Evolutionary conservation across 2,888 invertebrate genomes (phyloP).

Genomic region (Sussaba pulchella): DNA sequence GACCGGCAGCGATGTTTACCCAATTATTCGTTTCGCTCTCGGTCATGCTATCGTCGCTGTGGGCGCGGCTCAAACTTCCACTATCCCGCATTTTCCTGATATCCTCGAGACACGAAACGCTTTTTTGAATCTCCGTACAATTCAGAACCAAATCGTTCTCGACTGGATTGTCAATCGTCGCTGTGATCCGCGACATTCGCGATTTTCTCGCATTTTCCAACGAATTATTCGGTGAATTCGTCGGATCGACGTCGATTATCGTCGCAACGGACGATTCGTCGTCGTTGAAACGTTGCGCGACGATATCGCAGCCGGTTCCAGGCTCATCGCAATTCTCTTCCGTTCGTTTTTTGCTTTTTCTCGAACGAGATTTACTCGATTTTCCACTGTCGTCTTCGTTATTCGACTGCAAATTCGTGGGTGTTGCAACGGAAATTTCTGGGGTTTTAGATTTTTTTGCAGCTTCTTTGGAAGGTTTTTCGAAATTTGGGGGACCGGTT

Average conservation of each 20-base stretch:
- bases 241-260: background rate
- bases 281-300: background rate
- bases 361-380: background rate
- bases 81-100: slow-evolving; percentile 69
- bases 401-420: background rate
- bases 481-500: background rate
- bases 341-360: background rate
- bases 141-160: slow-evolving; percentile 69
- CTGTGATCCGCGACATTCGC: background rate
- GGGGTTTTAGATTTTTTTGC: background rate
- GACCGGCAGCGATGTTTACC: slow-evolving; percentile 55
- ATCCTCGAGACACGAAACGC: slow-evolving; percentile 72
- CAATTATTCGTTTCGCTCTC: slow-evolving; percentile 67
- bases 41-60: slow-evolving; percentile 63
- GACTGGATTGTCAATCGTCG: background rate
- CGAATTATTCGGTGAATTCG: background rate
- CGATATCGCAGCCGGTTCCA: background rate
- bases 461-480: background rate
- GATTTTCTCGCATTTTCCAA: background rate
- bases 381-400: background rate
- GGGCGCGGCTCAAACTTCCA: background rate
- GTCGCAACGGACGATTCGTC: background rate
- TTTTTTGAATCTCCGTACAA: slow-evolving; percentile 73
- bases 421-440: background rate
- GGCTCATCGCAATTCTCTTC: too few relatives aligned